phyloP scores from a whole-genome alignment of 2,113 vertebrate species.

The Seriola dumerili region DNA sequence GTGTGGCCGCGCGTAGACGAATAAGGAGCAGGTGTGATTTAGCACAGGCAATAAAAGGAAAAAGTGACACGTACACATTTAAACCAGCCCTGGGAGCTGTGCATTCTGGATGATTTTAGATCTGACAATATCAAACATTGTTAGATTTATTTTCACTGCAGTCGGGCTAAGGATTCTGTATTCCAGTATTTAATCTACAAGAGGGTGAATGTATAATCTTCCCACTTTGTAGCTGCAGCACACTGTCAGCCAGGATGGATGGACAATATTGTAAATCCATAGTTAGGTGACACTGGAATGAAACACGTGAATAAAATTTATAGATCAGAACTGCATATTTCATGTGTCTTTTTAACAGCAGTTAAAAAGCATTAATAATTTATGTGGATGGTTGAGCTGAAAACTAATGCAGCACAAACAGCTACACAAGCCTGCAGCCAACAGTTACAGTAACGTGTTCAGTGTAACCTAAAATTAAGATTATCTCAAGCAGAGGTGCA shows the following conservation, averaged over 20 bases:
- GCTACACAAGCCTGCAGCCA: constrained; percentile 64
- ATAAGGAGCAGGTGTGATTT: constrained; percentile 95
- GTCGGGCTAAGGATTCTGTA: constrained; percentile 39
- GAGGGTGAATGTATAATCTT: constrained; percentile 47
- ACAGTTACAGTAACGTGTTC: constrained; percentile 55
- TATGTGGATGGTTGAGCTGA: constrained; percentile 89
- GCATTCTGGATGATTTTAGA: constrained; percentile 58
- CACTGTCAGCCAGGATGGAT: constrained; percentile 60
- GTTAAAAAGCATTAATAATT: constrained; percentile 89
- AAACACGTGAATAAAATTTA: constrained; percentile 64
- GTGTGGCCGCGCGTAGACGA: constrained; percentile 93
- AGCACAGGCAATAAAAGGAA: constrained; percentile 91
- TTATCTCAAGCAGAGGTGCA: neutral
- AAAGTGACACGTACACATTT: constrained; percentile 66
- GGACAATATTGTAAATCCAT: constrained; percentile 64
- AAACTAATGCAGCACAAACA: constrained; percentile 89
- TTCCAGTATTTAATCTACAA: constrained; percentile 47
- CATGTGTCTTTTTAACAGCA: constrained; percentile 75
- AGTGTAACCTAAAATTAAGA: constrained; percentile 79
- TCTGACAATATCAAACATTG: constrained; percentile 53
- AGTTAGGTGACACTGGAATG: constrained; percentile 55
- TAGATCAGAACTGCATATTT: constrained; percentile 63
- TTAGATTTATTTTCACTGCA: constrained; percentile 56
- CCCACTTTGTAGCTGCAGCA: constrained; percentile 46
- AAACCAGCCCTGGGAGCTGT: constrained; percentile 53